Conservation (phyloP, 2,888 invertebrate genomes). For the Gonocerus acuteangulatus region DNA sequence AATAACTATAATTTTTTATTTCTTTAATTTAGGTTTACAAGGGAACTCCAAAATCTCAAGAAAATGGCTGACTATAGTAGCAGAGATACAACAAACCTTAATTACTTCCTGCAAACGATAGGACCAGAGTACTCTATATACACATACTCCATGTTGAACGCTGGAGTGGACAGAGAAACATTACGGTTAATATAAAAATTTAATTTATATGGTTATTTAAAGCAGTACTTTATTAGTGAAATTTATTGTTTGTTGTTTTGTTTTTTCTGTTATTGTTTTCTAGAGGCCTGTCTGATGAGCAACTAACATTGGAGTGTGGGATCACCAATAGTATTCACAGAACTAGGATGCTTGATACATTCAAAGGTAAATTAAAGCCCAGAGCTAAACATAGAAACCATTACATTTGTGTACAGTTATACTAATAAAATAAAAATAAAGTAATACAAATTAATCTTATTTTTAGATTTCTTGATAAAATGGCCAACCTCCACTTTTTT, state of each 20-base stretch:
- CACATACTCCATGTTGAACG: slow-evolving; percentile 91
- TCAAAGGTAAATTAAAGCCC: slow-evolving; percentile 49
- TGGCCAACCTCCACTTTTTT: too few relatives aligned
- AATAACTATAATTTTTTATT: too few relatives aligned
- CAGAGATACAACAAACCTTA: slow-evolving; percentile 82
- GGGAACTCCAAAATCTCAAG: slow-evolving; percentile 87
- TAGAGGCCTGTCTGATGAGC: slow-evolving; percentile 71
- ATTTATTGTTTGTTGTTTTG: neutral
- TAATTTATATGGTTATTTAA: slow-evolving; percentile 51
- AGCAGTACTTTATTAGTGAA: neutral
- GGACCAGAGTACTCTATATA: slow-evolving; percentile 90
- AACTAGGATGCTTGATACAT: slow-evolving; percentile 48
- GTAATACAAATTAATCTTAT: neutral
- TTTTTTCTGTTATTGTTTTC: neutral
- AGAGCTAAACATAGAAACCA: slow-evolving; percentile 11
- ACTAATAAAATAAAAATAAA: slow-evolving; percentile 7
- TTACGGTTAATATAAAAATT: slow-evolving; percentile 53
- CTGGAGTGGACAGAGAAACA: slow-evolving; percentile 86
- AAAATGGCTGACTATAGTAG: slow-evolving; percentile 95
- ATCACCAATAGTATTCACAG: slow-evolving; percentile 93
- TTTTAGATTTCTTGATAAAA: too few relatives aligned
- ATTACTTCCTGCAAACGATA: slow-evolving; percentile 72
- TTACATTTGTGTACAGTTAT: slow-evolving; percentile 4
- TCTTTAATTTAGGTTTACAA: slow-evolving; percentile 65
- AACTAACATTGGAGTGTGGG: slow-evolving; percentile 80